Evolutionary conservation across 2,797 vertebrate genomes (phyloP).

Genomic region (Anguilla pacifica): DNA sequence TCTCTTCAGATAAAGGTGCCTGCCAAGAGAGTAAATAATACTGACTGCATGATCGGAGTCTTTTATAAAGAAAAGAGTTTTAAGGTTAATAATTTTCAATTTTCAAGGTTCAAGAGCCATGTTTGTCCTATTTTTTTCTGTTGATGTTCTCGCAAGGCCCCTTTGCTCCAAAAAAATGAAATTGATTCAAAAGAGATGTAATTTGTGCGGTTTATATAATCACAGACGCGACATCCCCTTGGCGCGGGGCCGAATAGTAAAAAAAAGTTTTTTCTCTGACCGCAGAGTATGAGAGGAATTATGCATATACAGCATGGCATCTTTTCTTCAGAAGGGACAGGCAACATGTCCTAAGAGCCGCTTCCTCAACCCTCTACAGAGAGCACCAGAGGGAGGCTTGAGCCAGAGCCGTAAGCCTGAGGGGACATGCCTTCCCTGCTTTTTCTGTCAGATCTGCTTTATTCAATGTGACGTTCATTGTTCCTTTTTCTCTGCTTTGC

Average conservation of each 20-base stretch:
- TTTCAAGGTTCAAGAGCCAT: neutral
- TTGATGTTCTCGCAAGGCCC: neutral
- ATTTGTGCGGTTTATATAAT: neutral
- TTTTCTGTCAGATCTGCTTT: neutral
- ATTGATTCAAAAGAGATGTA: neutral
- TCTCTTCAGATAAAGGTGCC: neutral
- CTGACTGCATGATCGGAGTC: neutral
- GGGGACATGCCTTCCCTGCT: neutral
- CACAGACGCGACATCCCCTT: neutral
- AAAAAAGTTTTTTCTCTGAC: neutral
- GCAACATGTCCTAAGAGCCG: neutral
- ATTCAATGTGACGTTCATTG: neutral
- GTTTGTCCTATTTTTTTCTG: neutral
- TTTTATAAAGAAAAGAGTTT: neutral
- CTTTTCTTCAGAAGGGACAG: neutral
- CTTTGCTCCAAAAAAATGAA: neutral
- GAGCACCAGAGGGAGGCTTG: neutral
- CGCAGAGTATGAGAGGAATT: neutral
- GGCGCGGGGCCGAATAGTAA: neutral
- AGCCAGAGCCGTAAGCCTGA: too few species aligned
- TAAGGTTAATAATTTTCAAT: neutral
- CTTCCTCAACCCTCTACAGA: neutral
- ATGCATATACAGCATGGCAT: neutral
- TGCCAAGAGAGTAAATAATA: conserved; percentile 1
- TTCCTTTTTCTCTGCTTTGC: neutral